Evolutionary conservation across 2,113 vertebrate genomes (phyloP).

Genomic region (Dryoscopus gambensis): DNA sequence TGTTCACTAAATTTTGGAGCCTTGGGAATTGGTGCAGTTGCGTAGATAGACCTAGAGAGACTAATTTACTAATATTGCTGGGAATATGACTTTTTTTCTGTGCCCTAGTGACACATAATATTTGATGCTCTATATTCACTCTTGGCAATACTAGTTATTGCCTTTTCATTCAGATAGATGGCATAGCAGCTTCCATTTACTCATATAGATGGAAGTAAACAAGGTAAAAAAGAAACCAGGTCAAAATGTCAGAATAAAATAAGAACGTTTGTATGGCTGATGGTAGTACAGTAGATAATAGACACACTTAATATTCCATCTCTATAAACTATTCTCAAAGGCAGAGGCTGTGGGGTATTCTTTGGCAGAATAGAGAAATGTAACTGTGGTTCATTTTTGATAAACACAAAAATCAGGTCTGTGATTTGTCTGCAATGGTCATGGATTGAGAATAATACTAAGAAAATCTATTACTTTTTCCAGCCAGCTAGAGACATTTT

Average conservation of each 20-base stretch:
- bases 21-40: neutral
- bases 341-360: constrained; percentile 17
- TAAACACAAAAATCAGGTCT: constrained; percentile 10
- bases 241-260: constrained; percentile 62
- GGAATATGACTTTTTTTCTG: neutral
- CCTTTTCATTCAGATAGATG: constrained; percentile 46
- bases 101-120: neutral
- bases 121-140: constrained; percentile 36
- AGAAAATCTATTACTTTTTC: constrained; percentile 7
- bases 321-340: constrained; percentile 39
- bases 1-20: constrained; percentile 7
- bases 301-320: constrained; percentile 58
- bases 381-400: constrained; percentile 21
- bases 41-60: neutral
- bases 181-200: constrained; percentile 54
- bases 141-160: constrained; percentile 35
- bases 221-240: constrained; percentile 57
- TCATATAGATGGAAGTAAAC: constrained; percentile 41
- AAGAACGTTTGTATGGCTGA: constrained; percentile 37
- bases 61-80: constrained; percentile 16
- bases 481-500: neutral
- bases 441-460: neutral
- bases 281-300: constrained; percentile 25
- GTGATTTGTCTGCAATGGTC: constrained; percentile 21
- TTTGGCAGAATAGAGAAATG: constrained; percentile 8